Evolutionary conservation across 2,797 vertebrate genomes (phyloP).

Genomic region (Phalloptychus januarius): DNA sequence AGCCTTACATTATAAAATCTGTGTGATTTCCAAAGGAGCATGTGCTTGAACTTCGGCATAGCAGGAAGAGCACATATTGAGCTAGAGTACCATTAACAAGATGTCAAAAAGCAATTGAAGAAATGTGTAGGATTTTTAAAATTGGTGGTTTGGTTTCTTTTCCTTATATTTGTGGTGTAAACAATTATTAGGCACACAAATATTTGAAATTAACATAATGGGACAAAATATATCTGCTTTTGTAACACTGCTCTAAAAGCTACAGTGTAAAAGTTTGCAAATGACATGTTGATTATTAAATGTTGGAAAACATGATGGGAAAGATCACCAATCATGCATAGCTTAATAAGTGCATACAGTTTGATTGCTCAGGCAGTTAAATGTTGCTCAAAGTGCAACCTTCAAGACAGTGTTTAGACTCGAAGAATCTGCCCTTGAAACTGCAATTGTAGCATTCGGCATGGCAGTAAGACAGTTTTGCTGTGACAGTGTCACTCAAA

Average conservation of each 20-base stretch:
- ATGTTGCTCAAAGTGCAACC: neutral
- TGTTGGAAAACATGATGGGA: neutral
- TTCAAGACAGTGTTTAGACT: neutral
- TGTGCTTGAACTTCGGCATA: neutral
- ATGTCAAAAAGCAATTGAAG: neutral
- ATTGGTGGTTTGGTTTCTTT: neutral
- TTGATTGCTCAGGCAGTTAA: neutral
- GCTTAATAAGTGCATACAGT: neutral
- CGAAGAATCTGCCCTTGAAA: neutral
- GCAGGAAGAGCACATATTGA: neutral
- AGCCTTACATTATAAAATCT: neutral
- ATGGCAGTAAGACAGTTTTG: neutral
- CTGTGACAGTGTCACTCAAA: constrained; percentile 1
- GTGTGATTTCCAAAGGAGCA: neutral
- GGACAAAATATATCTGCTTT: neutral
- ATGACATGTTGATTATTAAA: neutral
- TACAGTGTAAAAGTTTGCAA: neutral
- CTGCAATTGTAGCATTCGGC: neutral
- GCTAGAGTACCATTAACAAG: neutral
- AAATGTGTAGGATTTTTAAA: neutral
- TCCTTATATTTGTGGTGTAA: neutral
- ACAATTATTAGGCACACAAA: constrained; percentile 4
- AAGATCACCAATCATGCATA: neutral
- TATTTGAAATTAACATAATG: neutral
- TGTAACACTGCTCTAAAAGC: neutral